Base-by-base conservation (phyloP, 2,888 invertebrate species). In the Caenorhabditis macrosperma region DNA sequence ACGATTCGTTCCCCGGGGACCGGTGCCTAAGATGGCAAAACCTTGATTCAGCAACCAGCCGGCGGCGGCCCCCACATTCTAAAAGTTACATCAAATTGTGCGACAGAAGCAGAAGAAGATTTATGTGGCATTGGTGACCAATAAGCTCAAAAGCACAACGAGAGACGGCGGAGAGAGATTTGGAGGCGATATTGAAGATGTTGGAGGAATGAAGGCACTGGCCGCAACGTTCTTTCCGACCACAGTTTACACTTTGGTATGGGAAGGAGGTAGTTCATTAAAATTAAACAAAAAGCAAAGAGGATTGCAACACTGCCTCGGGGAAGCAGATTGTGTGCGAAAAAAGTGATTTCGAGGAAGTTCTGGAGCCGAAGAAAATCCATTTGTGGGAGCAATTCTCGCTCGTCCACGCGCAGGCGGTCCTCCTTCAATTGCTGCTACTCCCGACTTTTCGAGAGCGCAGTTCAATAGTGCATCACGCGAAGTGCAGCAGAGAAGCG, bases 31-130 rank as follows among this genome's bases (percentile, higher is more conserved):
- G 74, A 74, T 74, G 74, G 74, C 64, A 22, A 74, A 74, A 74
- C 74, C 74, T 74, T 64, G 74, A 74, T 74, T 74, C 74, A 64
- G 64, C 54, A 35, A 59, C 72, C 72, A 72, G 72, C 55, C 54
- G 59, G 30, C 35, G 26, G 15, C 33, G 15, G 22, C 66, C 44
- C 17, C 52, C 69, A 60, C 35, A 72, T 50, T 64, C 64, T 64
- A 59, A 74, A 74, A 64, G 74, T 74, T 74, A 59, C 74, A 74
- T 74, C 74, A 74, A 64, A 74, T 64, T 59, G 54, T 15, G 15
- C 20, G 33, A 17, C 28, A 63, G 35, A 38, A 61, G 41, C 20
- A 24, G 59, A 52, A 41, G 59, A 74, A 74, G 64, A 74, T 74
- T 74, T 74, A 74, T 74, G 74, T 48, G 57, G 57, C 59, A 48